These are phyloP conservation scores for Oncopeltus fasciatus DNA, from an alignment of 1,140 invertebrate species.

Conservation along the genomic window DNA sequence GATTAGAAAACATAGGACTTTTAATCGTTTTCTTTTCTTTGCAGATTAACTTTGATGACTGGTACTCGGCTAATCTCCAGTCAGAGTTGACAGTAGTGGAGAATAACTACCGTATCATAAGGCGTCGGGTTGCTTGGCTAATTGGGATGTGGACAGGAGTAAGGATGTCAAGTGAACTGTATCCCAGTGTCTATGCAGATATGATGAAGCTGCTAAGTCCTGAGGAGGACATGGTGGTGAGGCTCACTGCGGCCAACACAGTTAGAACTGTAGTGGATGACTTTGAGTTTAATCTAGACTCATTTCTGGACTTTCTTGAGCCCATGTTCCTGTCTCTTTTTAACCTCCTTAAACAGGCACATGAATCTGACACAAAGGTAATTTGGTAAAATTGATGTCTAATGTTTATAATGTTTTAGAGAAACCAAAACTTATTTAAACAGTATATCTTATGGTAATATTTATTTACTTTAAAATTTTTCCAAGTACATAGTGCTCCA, in stretches of 20 bases:
- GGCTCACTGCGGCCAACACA: slow-evolving; percentile 60
- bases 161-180: slow-evolving; percentile 60
- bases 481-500: no score
- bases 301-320: slow-evolving; percentile 70
- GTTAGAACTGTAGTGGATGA: slow-evolving; percentile 77
- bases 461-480: no score
- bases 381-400: no score
- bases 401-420: slow-evolving; percentile 36
- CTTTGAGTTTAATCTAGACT: slow-evolving; percentile 77
- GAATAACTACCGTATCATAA: slow-evolving; percentile 74
- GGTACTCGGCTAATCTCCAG: slow-evolving; percentile 69
- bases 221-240: slow-evolving; percentile 67
- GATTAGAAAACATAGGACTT: no score
- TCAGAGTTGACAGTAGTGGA: slow-evolving; percentile 67
- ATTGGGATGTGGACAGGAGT: slow-evolving; percentile 75
- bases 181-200: slow-evolving; percentile 66
- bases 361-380: slow-evolving; percentile 88
- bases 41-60: slow-evolving; percentile 78
- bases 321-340: slow-evolving; percentile 64
- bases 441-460: no score
- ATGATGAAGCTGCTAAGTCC: slow-evolving; percentile 52
- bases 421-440: background rate
- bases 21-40: no score
- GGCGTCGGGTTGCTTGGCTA: slow-evolving; percentile 75
- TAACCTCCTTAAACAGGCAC: slow-evolving; percentile 67